Evolutionary conservation across 2,113 vertebrate genomes (phyloP), one percentile per base, ranked within the genome.

Genomic region (Neopipo cinnamomea): DNA sequence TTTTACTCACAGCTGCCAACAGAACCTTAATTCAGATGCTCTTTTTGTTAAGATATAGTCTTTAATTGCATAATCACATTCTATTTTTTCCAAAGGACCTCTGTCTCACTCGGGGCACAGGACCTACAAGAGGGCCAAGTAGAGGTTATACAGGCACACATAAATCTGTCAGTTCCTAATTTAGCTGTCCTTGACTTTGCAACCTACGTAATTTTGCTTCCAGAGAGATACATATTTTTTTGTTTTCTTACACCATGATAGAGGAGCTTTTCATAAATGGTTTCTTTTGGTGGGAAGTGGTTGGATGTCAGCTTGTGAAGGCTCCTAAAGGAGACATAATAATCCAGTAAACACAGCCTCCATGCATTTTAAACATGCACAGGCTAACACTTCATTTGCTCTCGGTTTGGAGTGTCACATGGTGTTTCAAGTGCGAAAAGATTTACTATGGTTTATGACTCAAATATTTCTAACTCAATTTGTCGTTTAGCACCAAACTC

Each of bases 381-480:
- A 74, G 92, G 46, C 95, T 92, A 84, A 86, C 96, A 97, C 95
- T 96, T 97, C 91, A 97, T 97, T 97, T 97, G 78, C 94, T 96
- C 91, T 95, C 95, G 84, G 94, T 70, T 95, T 78, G 71, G 83
- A 92, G 79, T 86, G 93, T 87, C 94, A 93, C 76, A 70, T 46
- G 75, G 88, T 93, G 94, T 90, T 96, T 91, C 84, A 93, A 97
- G 96, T 95, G 97, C 93, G 94, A 96, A 98, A 95, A 97, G 98
- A 93, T 98, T 97, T 98, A 96, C 97, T 97, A 93, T 94, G 83
- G 97, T 98, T 98, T 98, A 98, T 95, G 95, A 95, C 95, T 96
- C 89, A 95, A 97, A 97, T 98, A 97, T 98, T 97, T 98, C 95
- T 96, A 96, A 91, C 86, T 98, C 97, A 98, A 98, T 98, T 98